Base-by-base conservation (phyloP, 1,140 invertebrate genomes). In the Drosophila arawakana region DNA sequence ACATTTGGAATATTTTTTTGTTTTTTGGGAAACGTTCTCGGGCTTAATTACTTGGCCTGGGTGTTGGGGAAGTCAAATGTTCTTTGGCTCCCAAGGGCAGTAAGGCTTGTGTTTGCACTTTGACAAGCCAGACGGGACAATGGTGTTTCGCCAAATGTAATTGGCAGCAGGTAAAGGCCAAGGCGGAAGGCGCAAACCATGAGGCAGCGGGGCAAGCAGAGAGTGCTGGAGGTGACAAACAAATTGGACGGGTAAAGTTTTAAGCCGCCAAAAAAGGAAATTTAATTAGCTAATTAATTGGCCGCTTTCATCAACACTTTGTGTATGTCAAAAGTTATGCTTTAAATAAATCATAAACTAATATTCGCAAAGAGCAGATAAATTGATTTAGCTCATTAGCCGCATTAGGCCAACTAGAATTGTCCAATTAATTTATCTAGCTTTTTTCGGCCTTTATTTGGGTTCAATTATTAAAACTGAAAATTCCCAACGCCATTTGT, bases 271-370 rank as follows among this genome's bases (percentile, higher is more conserved):
- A 37, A 54, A 74, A 81, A 47, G 66, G 50, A 86, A 85, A 86
- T 76, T 86, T 85, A 72, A 85, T 85, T 86, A 85, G 82, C 71
- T 85, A 86, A 88, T 85, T 85, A 85, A 85, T 81, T 76, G 79
- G 55, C 65, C 50, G 57, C 25, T 57, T 37, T 65, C 67, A 67
- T 79, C 65, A 63, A 55, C 71, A 79, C 68, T 73, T 75, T 52
- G 50, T 49, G 54, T 41, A 65, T 61, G 44, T 41, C 21, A 46
- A 46, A 81, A 60, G 60, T 74, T 59, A 52, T 50, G 59, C 52
- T 67, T 50, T 70, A 69, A 68, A 81, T 78, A 81, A 81, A 50
- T 73, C 61, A 65, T 54, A 7, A 65, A 68, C 80, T 69, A 47
- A 47, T 79, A 83, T 62, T 72, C 75, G 66, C 62, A 7, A 8